These are phyloP conservation scores for Anomalospiza imberbis DNA, from an alignment of 2,797 vertebrate species.

Conservation along the genomic window DNA sequence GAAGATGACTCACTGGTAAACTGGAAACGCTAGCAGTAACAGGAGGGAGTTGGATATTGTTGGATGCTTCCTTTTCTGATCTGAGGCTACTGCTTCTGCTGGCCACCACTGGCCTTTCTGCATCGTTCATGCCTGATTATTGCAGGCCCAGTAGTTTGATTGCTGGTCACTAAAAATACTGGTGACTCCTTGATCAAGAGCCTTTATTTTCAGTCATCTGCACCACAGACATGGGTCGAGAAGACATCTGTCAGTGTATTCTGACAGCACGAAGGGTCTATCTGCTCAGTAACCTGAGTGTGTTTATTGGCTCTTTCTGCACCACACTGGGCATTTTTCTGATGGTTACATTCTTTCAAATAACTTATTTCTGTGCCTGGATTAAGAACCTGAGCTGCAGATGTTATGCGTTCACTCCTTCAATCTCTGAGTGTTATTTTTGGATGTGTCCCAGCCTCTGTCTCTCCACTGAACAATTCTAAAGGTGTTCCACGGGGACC, in stretches of 20 bases:
- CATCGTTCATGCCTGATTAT: not conserved
- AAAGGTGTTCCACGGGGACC: not conserved
- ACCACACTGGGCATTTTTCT: accelerated
- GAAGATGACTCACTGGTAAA: not conserved
- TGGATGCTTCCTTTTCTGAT: not conserved
- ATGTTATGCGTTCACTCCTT: not conserved
- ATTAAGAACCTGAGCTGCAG: not conserved
- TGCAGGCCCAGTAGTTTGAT: not conserved
- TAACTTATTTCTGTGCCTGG: not conserved
- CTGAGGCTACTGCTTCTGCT: not conserved
- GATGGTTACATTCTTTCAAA: not conserved
- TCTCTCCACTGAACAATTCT: not conserved
- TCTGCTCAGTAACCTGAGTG: not conserved
- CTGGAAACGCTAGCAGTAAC: not conserved
- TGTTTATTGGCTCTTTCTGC: not conserved
- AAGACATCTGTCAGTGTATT: not conserved
- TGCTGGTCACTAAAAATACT: not conserved
- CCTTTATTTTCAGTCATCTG: not conserved
- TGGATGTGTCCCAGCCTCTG: not conserved
- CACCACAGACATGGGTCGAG: not conserved
- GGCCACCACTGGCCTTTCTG: not conserved
- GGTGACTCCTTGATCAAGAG: not conserved
- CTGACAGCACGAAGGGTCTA: not conserved
- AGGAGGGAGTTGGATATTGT: not conserved
- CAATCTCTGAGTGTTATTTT: not conserved